These are phyloP conservation scores for Formica aserva DNA, from an alignment of 2,888 invertebrate species.

Conservation along the genomic window DNA sequence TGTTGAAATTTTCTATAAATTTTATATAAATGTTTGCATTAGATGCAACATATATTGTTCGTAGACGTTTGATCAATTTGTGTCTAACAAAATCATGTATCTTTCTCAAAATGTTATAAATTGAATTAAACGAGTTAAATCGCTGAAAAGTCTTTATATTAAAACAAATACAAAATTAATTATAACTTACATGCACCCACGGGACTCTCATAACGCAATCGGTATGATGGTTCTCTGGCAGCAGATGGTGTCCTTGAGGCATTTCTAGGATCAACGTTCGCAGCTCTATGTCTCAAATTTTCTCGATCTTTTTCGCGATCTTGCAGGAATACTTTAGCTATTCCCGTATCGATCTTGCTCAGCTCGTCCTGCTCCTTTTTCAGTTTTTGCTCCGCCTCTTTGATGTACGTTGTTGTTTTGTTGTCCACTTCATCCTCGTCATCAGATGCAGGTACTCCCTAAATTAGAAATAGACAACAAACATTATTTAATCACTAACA, in stretches of 20 bases:
- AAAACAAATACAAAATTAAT: neutral
- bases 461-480: neutral
- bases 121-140: neutral
- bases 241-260: conserved; percentile 98
- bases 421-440: conserved; percentile 94
- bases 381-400: conserved; percentile 88
- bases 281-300: conserved; percentile 94
- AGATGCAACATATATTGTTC: neutral
- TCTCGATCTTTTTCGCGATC: conserved; percentile 96
- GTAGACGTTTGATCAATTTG: neutral
- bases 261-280: conserved; percentile 97
- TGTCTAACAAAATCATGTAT: neutral
- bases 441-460: conserved; percentile 93
- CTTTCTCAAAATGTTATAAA: neutral
- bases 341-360: conserved; percentile 96
- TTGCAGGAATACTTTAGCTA: conserved; percentile 97
- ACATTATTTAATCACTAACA: neutral
- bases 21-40: neutral
- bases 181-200: conserved; percentile 95
- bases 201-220: conserved; percentile 98
- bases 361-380: conserved; percentile 96
- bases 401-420: conserved; percentile 85
- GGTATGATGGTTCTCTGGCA: conserved; percentile 93
- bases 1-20: neutral
- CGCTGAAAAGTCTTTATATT: neutral